Conservation (phyloP, 2,888 invertebrate species). For the Polyommatus icarus region DNA sequence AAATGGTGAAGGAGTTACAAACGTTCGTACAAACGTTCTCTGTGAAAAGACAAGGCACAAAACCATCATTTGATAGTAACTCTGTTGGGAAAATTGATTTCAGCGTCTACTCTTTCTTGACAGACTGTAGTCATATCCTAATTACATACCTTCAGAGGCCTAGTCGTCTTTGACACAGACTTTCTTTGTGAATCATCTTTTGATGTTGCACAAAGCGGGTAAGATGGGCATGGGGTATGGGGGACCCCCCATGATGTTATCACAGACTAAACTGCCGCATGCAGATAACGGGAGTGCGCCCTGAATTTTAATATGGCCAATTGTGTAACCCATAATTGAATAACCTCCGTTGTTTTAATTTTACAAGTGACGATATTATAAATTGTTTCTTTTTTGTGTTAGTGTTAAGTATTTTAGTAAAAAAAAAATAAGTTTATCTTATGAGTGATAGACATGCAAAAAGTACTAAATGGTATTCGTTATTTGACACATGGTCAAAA, state of each 20-base stretch:
- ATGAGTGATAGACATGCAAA: no score
- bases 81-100: no score
- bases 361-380: background rate
- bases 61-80: no score
- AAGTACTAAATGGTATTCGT: no score
- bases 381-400: background rate
- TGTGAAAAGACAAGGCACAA: no score
- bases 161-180: background rate
- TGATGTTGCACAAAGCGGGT: constrained; percentile 25
- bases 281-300: constrained; percentile 23
- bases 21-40: no score
- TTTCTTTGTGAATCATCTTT: constrained; percentile 23
- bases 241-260: background rate
- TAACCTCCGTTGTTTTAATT: constrained; percentile 21
- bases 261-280: constrained; percentile 23
- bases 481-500: no score
- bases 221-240: constrained; percentile 20
- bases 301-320: constrained; percentile 27
- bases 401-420: background rate
- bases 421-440: background rate
- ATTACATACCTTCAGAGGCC: background rate
- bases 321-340: constrained; percentile 18
- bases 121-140: background rate
- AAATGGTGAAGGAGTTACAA: no score
- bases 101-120: no score